A percentile compares a stretch with the other conserved stretches of the same genome.
Evolutionary conservation across 2,888 invertebrate genomes (phyloP).

Genomic region (Apodemia hepburni): DNA sequence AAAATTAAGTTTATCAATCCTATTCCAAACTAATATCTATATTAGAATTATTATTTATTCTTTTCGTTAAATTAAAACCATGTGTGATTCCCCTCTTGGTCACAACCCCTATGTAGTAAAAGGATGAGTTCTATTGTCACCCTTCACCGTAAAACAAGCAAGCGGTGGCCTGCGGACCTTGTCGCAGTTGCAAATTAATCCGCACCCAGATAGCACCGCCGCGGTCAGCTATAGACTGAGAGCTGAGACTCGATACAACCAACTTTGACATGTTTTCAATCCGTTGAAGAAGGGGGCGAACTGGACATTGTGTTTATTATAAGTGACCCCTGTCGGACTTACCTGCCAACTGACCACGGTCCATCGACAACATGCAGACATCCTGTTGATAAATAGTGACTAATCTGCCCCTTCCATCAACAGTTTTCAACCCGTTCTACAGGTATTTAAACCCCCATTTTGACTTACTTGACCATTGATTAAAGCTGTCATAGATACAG

Average conservation of each 20-base stretch:
- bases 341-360: constrained; percentile 59
- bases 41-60: too few species aligned
- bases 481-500: neutral
- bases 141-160: constrained; percentile 61
- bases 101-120: constrained; percentile 65
- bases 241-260: constrained; percentile 42
- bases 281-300: constrained; percentile 44
- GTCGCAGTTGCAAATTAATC: constrained; percentile 65
- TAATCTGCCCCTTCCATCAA: constrained; percentile 56
- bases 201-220: constrained; percentile 73
- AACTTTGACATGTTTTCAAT: constrained; percentile 46
- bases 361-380: constrained; percentile 64
- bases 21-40: too few species aligned
- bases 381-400: constrained; percentile 64
- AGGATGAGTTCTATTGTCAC: constrained; percentile 69
- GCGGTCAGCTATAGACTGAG: constrained; percentile 45
- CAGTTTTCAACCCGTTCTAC: constrained; percentile 60
- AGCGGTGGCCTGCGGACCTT: constrained; percentile 38
- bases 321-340: constrained; percentile 65
- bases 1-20: too few species aligned
- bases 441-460: constrained; percentile 56
- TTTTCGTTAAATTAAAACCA: too few species aligned
- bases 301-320: constrained; percentile 63
- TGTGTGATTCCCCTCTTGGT: constrained; percentile 19
- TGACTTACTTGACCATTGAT: constrained; percentile 38